Evolutionary conservation across 2,888 invertebrate species (phyloP).

Genomic region (Apomyelois bistriatella): DNA sequence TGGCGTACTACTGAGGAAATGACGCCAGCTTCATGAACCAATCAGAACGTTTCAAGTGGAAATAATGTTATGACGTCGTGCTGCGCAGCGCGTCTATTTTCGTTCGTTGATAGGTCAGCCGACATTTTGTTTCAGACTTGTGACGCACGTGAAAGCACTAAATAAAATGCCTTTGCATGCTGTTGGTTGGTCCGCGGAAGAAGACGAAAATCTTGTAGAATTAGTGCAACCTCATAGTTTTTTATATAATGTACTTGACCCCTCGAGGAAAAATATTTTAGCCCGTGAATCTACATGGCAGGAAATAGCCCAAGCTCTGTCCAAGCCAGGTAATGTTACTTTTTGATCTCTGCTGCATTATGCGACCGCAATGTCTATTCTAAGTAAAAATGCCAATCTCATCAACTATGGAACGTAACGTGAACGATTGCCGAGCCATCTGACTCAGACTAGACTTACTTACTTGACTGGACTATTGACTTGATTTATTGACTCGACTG

Average conservation of each 20-base stretch:
- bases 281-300: constrained; percentile 66
- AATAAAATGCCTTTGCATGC: constrained; percentile 63
- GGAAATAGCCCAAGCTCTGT: constrained; percentile 58
- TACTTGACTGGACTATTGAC: no score
- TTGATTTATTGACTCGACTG: no score
- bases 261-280: constrained; percentile 65
- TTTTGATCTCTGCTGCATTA: constrained; percentile 41
- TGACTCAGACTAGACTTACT: no score
- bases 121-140: constrained; percentile 66
- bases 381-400: background rate
- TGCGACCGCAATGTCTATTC: constrained; percentile 31
- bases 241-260: constrained; percentile 60
- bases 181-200: constrained; percentile 61
- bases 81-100: constrained; percentile 67
- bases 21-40: constrained; percentile 32
- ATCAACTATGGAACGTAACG: no score
- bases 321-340: constrained; percentile 57
- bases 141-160: constrained; percentile 39
- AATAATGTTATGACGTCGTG: constrained; percentile 55
- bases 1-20: constrained; percentile 18
- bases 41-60: constrained; percentile 37
- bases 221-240: constrained; percentile 62
- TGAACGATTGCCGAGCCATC: no score
- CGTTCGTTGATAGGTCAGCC: constrained; percentile 63
- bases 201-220: constrained; percentile 62